These are phyloP conservation scores for Caenorhabditis sp. DNA, from an alignment of 2,888 invertebrate species.

Conservation along the genomic window DNA sequence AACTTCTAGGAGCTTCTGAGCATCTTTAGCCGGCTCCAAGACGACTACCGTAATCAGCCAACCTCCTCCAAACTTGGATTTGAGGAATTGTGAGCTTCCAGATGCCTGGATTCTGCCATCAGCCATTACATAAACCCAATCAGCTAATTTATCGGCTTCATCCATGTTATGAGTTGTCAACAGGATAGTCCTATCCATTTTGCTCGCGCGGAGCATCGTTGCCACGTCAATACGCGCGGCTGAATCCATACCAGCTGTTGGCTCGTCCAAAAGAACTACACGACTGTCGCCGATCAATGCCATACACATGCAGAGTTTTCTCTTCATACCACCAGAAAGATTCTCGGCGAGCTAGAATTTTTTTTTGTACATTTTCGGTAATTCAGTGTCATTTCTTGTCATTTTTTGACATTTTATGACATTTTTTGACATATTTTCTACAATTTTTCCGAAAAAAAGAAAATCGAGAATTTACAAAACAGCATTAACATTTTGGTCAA, in stretches of 20 bases:
- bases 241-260: constrained; percentile 57
- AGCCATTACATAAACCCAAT: constrained; percentile 64
- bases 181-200: constrained; percentile 58
- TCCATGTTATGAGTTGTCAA: constrained; percentile 70
- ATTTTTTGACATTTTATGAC: no score
- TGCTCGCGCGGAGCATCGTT: constrained; percentile 48
- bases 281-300: constrained; percentile 59
- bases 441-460: no score
- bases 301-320: constrained; percentile 67
- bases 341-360: constrained; percentile 38
- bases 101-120: constrained; percentile 60
- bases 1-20: not conserved
- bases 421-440: no score
- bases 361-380: no score
- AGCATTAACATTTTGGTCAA: no score
- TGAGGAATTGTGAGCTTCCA: constrained; percentile 60
- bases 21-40: constrained; percentile 3
- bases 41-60: constrained; percentile 58
- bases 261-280: constrained; percentile 65
- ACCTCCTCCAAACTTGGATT: constrained; percentile 59
- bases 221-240: constrained; percentile 49
- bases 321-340: constrained; percentile 67
- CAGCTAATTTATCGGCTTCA: constrained; percentile 66
- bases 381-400: no score
- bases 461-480: no score